Evolutionary conservation across 2,797 vertebrate genomes (phyloP), one percentile per base, ranked within the genome.

Genomic region (Thaleichthys pacificus): DNA sequence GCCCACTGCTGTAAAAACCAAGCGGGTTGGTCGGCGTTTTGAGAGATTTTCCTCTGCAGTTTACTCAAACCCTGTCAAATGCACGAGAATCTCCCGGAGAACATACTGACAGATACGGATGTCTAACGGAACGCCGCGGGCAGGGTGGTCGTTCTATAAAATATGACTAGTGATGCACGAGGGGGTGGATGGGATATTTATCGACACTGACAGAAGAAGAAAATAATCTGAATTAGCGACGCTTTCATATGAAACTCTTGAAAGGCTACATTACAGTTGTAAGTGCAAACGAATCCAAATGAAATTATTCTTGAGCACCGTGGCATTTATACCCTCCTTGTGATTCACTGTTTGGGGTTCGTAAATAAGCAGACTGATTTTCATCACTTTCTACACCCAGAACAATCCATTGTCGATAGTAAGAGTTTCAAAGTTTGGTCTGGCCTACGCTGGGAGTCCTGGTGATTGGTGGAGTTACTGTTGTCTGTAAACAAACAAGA

Each of bases 21-120:
- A 65, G 87, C 82, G 82, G 87, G 89, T 74, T 85, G 88, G 75
- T 80, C 87, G 77, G 79, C 80, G 35, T 85, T 88, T 86, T 89
- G 84, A 83, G 89, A 91, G 38, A 12, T 11, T 11, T 42, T 42
- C 11, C 38, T 12, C 38, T 12, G 38, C 38, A 42, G 8, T 12
- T 42, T 42, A 42, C 11, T 42, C 9, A 42, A 12, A 42, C 38
- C 38, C 38, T 42, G 38, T 42, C 38, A 42, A 42, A 42, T 42
- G 11, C 38, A 42, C 6, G 38, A 42, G 11, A 42, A 42, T 42
- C 8, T 42, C 38, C 11, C 38, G 1, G 38, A 42, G 38, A 12
- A 42, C 8, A 42, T 3, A 42, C 17, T 24, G 15, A 14, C 65
- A 19, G 73, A 72, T 70, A 8, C 5, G 28, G 61, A 21, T 30